These are phyloP conservation scores for Mormyrops boulengeri DNA, from an alignment of 2,797 vertebrate genomes.

Conservation along the genomic window DNA sequence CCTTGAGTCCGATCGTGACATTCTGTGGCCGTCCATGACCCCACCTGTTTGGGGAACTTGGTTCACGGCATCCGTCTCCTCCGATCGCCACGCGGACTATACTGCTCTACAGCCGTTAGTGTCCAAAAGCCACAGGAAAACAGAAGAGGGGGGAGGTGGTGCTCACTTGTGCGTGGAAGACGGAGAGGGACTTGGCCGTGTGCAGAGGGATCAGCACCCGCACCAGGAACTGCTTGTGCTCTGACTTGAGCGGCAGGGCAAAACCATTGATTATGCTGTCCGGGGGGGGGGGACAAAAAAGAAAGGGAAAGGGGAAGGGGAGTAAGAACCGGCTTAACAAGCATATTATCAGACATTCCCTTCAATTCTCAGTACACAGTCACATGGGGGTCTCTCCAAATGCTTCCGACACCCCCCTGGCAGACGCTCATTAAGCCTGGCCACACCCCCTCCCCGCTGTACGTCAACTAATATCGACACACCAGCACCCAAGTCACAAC, in stretches of 20 bases:
- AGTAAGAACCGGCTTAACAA: background rate
- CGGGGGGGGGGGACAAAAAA: background rate
- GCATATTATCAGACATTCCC: background rate
- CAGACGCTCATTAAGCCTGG: background rate
- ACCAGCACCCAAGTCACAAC: background rate
- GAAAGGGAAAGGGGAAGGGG: background rate
- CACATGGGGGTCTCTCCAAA: background rate
- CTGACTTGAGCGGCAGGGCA: slow-evolving; percentile 81
- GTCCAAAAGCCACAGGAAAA: background rate
- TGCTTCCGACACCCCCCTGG: background rate
- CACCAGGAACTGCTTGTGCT: slow-evolving; percentile 88
- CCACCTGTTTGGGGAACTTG: background rate
- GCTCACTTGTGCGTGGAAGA: slow-evolving; percentile 86
- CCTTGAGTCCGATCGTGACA: background rate
- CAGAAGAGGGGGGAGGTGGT: background rate
- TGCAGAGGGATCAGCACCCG: slow-evolving; percentile 85
- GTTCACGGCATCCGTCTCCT: background rate
- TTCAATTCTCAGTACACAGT: background rate
- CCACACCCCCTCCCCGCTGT: background rate
- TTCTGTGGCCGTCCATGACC: background rate
- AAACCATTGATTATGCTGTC: slow-evolving; percentile 83
- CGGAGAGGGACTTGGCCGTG: slow-evolving; percentile 84
- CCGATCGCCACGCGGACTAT: background rate
- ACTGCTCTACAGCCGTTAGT: background rate
- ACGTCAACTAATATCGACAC: background rate